Evolutionary conservation across 2,113 vertebrate species (phyloP).

Genomic region (Oreochromis tanganicae): DNA sequence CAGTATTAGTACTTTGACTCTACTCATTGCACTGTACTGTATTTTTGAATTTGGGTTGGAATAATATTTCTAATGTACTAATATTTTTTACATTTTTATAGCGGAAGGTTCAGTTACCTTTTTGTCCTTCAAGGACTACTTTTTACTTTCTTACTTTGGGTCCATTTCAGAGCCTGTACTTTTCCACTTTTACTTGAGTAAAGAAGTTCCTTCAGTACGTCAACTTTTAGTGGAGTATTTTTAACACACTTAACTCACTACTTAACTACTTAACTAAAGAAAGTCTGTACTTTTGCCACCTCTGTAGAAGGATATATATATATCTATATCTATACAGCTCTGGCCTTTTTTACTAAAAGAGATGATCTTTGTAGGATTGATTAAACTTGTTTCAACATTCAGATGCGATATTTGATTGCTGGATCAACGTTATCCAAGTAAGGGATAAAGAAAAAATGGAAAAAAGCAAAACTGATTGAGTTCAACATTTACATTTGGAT

Average conservation of each 20-base stretch:
- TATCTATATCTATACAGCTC: neutral
- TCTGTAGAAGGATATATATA: neutral
- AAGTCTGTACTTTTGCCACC: neutral
- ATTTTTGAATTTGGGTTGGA: accelerated
- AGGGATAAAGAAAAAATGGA: neutral
- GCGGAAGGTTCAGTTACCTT: accelerated
- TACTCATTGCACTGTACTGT: neutral
- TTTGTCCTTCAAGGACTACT: neutral
- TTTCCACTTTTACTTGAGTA: neutral
- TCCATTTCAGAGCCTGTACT: neutral
- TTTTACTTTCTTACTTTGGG: neutral
- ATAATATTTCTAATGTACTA: neutral
- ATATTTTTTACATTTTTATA: accelerated
- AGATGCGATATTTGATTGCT: neutral
- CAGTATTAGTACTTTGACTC: neutral
- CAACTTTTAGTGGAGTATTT: neutral
- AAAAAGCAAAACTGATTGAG: neutral
- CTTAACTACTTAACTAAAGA: neutral
- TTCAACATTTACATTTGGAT: neutral
- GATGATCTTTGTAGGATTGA: neutral
- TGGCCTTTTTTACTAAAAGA: neutral
- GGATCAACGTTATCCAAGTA: neutral
- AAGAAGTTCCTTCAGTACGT: neutral
- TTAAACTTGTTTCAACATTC: neutral
- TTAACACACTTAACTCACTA: neutral